A percentile compares a stretch with the other conserved stretches of the same genome.
Evolutionary conservation across 2,888 invertebrate genomes (phyloP).

Genomic region (Hybos culiciformis): DNA sequence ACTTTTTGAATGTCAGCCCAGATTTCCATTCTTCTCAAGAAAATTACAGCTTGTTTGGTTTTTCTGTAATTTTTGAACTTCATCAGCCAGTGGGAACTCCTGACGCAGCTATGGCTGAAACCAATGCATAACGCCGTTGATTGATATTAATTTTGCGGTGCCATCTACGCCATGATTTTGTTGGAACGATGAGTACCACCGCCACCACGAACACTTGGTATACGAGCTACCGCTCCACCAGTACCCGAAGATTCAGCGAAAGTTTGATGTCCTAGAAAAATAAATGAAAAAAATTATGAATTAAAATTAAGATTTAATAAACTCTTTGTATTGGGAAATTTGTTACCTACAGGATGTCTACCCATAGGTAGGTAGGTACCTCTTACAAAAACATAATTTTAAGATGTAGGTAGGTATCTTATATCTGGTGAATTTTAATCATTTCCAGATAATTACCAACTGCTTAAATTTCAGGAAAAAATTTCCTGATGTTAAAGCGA

Average conservation of each 20-base stretch:
- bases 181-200: constrained; percentile 97
- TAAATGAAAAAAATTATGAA: constrained; percentile 1
- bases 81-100: constrained; percentile 85
- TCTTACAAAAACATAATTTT: no score
- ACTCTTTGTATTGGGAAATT: no score
- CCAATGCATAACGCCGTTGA: constrained; percentile 83
- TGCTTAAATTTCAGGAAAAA: no score
- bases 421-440: no score
- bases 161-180: constrained; percentile 91
- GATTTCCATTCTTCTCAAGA: constrained; percentile 77
- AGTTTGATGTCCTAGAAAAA: constrained; percentile 75
- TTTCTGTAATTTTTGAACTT: constrained; percentile 80
- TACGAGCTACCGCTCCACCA: constrained; percentile 95
- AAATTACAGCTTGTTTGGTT: constrained; percentile 88
- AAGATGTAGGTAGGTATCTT: no score
- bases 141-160: constrained; percentile 85
- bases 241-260: constrained; percentile 99
- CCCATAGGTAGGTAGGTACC: no score
- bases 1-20: constrained; percentile 94
- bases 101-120: constrained; percentile 96
- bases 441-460: no score
- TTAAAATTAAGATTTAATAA: not conserved
- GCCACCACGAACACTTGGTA: constrained; percentile 93
- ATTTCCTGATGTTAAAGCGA: no score
- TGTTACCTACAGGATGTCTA: no score